Evolutionary conservation across 2,888 invertebrate genomes (phyloP), one percentile per base, ranked within the genome.

Genomic region (Apoderus coryli): DNA sequence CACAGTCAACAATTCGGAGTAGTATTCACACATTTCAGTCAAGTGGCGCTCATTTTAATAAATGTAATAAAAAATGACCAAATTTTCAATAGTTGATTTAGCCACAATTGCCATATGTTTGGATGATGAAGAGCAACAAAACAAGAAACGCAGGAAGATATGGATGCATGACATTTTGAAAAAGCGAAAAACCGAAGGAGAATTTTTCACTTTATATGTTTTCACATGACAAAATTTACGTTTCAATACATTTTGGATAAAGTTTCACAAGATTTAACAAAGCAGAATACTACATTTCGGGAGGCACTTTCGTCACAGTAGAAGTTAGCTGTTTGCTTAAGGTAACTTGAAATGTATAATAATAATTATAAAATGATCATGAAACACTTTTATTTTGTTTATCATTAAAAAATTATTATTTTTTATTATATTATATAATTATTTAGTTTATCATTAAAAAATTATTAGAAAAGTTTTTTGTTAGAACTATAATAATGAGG

Each of bases 51-150:
- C 19, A 19, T n/a, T 19, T 19, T 7, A 19, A 7, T n/a, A 19
- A n/a, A 7, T 19, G 6, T n/a, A 19, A 7, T n/a, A 19, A n/a
- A 19, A 19, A 7, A 19, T 19, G 19, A 19, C 6, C 19, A 19
- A 19, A 19, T 19, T 19, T 19, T 19, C 19, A 19, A 19, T 19
- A 19, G 19, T 19, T 19, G 19, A 19, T 19, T 19, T 19, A 19
- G 19, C 19, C n/a, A n/a, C 19, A 19, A 19, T 19, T 19, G 19
- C 19, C n/a, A 19, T 19, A 19, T 19, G 19, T 19, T 19, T 19
- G 19, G 19, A 19, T 19, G 19, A 19, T 19, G 19, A 19, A 19
- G 19, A 19, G n/a, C 19, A 19, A 19, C 19, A 19, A 19, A 19
- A 19, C 7, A 19, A 19, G 19, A 19, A 19, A 19, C 19, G 19